A percentile compares a stretch with the other conserved stretches of the same genome.
Evolutionary conservation across 2,888 invertebrate species (phyloP).

Genomic region (Lissocephala sabroskyi): DNA sequence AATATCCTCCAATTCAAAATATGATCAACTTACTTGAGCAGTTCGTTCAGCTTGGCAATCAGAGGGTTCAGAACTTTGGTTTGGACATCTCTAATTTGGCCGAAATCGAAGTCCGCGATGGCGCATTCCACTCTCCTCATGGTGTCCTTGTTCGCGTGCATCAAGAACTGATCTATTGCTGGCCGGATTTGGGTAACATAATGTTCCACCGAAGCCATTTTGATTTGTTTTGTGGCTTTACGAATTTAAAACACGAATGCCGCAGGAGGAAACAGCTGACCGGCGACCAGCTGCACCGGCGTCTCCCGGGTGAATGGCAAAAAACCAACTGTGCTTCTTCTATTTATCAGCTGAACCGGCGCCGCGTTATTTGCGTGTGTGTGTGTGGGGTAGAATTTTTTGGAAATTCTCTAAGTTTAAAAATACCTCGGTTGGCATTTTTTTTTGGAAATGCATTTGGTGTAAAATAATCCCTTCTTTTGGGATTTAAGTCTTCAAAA

Average conservation of each 20-base stretch:
- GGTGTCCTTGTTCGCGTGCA: conserved; percentile 48
- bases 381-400: too few species aligned
- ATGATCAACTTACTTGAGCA: conserved; percentile 51
- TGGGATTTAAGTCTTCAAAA: too few species aligned
- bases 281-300: too few species aligned
- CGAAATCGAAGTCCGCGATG: conserved; percentile 53
- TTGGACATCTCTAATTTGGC: conserved; percentile 65
- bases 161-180: conserved; percentile 63
- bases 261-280: conserved; percentile 30
- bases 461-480: too few species aligned
- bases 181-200: conserved; percentile 66
- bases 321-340: not conserved
- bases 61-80: conserved; percentile 67
- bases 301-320: too few species aligned
- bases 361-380: too few species aligned
- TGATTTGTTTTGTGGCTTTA: not conserved
- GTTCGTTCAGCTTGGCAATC: conserved; percentile 64
- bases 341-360: not conserved
- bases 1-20: not conserved
- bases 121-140: conserved; percentile 49
- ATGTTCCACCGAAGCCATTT: conserved; percentile 57
- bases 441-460: too few species aligned
- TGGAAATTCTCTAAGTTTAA: too few species aligned
- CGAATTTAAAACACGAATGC: too few species aligned
- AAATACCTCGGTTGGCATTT: too few species aligned